Evolutionary conservation across 92 coral and sea anemone species (phyloP), one percentile per base, ranked within the genome.

Genomic region (Plumapathes pennacea): DNA sequence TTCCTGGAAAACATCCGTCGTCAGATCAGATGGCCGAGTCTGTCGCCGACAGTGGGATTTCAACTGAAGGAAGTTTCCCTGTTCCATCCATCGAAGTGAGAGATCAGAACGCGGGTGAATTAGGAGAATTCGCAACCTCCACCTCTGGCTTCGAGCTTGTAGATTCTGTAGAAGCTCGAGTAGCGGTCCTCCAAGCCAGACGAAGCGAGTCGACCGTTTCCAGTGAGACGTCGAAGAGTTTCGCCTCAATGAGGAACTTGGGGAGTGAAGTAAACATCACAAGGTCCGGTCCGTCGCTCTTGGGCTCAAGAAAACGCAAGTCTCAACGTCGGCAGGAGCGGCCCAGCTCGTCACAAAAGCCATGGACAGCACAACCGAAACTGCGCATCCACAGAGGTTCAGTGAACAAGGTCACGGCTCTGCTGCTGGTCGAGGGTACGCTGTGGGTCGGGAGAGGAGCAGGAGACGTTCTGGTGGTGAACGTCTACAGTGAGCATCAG

Each of bases 371-470:
- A 54, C 45, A 84, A 38, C 88, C 90, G 22, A 75, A 84, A 10
- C 63, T 85, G 2, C 77, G 79, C 48, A 80, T 87, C 29, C 74
- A 77, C 34, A 65, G 86, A 4, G 96, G 96, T 14, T 82, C 96
- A 13, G 38, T 75, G 31, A 83, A 87, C 48, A 85, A 83, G 24
- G 96, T 87, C 38, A 87, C 83, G 57, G 67, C 96, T 4, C 65
- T 87, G 8, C 53, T 75, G 46, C 51, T 83, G 44, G 82, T 78
- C 2, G 82, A 72, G 31, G 96, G 90, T 25, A 72, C 90, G 5
- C 48, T 87, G 40, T 87, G 96, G 96, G 64, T 87, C 1, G 96
- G 96, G 7, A 80, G 96, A 24, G 89, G 90, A 2, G 52, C 57
- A 23, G 96, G 96, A 1, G 96, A 87, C 27, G 53, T 77, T 14